Evolutionary conservation across 30 jellyfish, hydroid and myxozoan species (phyloP).

Genomic region (Cassiopea xamachana): DNA sequence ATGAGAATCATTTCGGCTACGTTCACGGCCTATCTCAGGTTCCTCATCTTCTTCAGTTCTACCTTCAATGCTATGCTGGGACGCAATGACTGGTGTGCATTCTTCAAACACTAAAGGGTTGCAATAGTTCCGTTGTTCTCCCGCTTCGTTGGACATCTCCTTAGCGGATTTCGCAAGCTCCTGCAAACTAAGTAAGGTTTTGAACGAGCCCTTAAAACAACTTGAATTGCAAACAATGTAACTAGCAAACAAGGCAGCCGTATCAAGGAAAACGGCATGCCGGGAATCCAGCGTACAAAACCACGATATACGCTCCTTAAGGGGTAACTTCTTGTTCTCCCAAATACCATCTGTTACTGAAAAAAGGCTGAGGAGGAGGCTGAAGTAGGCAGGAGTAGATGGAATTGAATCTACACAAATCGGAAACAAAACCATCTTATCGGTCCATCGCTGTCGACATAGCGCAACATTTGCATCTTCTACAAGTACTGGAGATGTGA

Average conservation of each 20-base stretch:
- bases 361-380: constrained; percentile 37
- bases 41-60: neutral
- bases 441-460: constrained; percentile 61
- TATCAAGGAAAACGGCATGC: constrained; percentile 36
- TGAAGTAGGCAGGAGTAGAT: constrained; percentile 33
- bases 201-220: constrained; percentile 18
- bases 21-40: neutral
- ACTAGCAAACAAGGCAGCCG: constrained; percentile 61
- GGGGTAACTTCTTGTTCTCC: constrained; percentile 21
- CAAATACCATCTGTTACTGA: constrained; percentile 39
- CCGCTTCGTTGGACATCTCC: neutral
- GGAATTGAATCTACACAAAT: constrained; percentile 37
- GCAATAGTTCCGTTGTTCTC: neutral
- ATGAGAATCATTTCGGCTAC: neutral
- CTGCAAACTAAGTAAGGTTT: constrained; percentile 38
- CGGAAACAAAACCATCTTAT: constrained; percentile 46
- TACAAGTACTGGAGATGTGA: constrained; percentile 30
- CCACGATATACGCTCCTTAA: constrained; percentile 35
- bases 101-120: constrained; percentile 46
- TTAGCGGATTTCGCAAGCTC: constrained; percentile 24
- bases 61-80: neutral
- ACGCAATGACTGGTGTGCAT: neutral
- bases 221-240: constrained; percentile 22
- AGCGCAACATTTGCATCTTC: constrained; percentile 67
- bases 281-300: constrained; percentile 19